phyloP scores from a whole-genome alignment of 2,113 vertebrate genomes.

The Centropus unirufus region DNA sequence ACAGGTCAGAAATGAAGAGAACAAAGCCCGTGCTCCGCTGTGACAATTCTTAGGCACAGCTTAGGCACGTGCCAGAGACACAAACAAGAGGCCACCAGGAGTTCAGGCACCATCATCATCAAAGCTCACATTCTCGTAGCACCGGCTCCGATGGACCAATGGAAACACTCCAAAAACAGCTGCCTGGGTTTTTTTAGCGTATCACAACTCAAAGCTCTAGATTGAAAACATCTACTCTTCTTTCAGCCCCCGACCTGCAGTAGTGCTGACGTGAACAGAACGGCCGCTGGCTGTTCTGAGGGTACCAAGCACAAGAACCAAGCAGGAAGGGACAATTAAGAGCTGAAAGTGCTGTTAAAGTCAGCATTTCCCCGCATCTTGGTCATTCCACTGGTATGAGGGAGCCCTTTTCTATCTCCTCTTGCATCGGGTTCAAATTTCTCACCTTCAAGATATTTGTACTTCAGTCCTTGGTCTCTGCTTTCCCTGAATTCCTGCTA shows the following conservation, averaged over 20 bases:
- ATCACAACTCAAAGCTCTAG: not conserved
- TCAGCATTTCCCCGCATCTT: not conserved
- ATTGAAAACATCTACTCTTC: not conserved
- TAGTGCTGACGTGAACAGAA: not conserved
- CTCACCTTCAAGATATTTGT: not conserved
- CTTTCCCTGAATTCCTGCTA: not conserved
- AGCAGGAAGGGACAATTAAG: not conserved
- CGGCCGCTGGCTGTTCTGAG: not conserved
- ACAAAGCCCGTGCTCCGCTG: not conserved
- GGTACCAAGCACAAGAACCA: not conserved
- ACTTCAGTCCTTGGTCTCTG: not conserved
- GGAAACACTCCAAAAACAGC: not conserved
- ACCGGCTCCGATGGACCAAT: not conserved
- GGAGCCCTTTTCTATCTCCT: not conserved
- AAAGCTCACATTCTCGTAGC: not conserved
- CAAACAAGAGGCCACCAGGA: not conserved
- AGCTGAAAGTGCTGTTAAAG: not conserved
- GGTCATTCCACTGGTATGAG: not conserved
- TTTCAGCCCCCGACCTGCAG: not conserved
- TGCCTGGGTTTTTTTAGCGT: not conserved
- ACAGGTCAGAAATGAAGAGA: not conserved
- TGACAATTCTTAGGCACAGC: rapidly evolving
- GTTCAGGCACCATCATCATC: not conserved
- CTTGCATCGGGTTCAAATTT: not conserved
- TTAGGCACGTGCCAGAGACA: not conserved